Base-by-base conservation (phyloP, 2,113 vertebrate genomes). In the Lophura nycthemera region DNA sequence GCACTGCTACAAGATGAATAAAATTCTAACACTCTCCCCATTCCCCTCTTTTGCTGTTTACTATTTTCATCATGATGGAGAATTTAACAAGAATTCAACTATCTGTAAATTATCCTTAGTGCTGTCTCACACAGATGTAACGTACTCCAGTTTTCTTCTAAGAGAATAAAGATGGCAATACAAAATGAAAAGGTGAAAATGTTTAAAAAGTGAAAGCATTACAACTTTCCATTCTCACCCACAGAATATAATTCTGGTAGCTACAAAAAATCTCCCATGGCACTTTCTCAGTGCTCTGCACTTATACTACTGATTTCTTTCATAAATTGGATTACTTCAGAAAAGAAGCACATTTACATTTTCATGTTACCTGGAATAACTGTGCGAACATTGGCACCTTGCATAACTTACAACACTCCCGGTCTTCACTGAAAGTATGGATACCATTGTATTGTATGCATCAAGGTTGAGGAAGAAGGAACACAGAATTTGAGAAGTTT, bases 1-100 rank as follows among this genome's bases (percentile, higher is more conserved):
- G 10, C 0, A 3, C 8, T 34, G n/a, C 27, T 80, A 57, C 9
- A 38, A 13, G 8, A 67, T 0, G 3, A 76, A 60, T 27, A 73
- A 69, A 11, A 40, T 48, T 67, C 45, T 42, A 80, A 3, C 14
- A 83, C 71, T 70, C 30, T 54, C 78, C 16, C 78, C 19, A 42
- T 36, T 91, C 24, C 38, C 91, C 29, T 71, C 82, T 54, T 85
- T 59, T 42, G 42, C 17, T 66, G 13, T 64, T 90, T 61, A 63
- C 67, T 82, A 79, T 74, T 10, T 59, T 60, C 24, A 88, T 38
- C 11, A 34, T 4, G 32, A 81, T 1, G 4, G 10, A 25, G 29
- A 86, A 83, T 83, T 88, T 81, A 80, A 74, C 40, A 87, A 60
- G 12, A 83, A 66, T 61, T 76, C 15, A 48, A 20, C 16, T 47